phyloP scores from a whole-genome alignment of 2,113 vertebrate genomes.

The Oriolus oriolus region DNA sequence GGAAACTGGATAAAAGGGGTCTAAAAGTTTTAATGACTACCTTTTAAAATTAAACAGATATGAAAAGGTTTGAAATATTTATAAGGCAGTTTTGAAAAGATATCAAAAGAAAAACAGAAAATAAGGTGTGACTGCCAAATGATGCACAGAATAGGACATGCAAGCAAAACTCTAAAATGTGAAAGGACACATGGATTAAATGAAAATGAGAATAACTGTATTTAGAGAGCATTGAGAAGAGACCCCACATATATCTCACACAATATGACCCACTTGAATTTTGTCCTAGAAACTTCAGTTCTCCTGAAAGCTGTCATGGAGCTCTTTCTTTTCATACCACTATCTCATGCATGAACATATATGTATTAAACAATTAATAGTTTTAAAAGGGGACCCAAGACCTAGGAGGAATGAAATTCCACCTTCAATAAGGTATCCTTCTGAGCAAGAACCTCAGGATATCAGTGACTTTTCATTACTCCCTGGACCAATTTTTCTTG shows the following conservation, averaged over 20 bases:
- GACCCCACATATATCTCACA: neutral
- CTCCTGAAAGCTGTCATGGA: neutral
- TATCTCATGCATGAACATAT: neutral
- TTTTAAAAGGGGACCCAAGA: neutral
- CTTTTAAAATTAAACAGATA: conserved; percentile 7
- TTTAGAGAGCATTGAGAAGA: neutral
- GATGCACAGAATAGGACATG: neutral
- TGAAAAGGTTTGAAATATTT: neutral
- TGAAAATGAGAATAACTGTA: neutral
- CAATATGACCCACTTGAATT: neutral
- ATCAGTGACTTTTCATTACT: neutral
- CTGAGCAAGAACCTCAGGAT: neutral
- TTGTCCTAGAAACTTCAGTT: neutral
- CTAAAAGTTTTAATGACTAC: neutral
- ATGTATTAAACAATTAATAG: neutral
- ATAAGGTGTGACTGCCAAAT: neutral
- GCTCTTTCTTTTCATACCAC: neutral
- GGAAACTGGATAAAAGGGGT: neutral
- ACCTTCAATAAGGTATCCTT: neutral
- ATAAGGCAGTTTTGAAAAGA: neutral
- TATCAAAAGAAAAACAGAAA: neutral
- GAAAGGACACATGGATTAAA: neutral
- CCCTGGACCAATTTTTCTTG: neutral
- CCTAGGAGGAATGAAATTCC: neutral
- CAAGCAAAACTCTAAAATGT: neutral